A percentile compares a stretch with the other conserved stretches of the same genome.
Evolutionary conservation across 2,113 vertebrate genomes (phyloP).

Genomic region (Eudyptes chrysolophus): DNA sequence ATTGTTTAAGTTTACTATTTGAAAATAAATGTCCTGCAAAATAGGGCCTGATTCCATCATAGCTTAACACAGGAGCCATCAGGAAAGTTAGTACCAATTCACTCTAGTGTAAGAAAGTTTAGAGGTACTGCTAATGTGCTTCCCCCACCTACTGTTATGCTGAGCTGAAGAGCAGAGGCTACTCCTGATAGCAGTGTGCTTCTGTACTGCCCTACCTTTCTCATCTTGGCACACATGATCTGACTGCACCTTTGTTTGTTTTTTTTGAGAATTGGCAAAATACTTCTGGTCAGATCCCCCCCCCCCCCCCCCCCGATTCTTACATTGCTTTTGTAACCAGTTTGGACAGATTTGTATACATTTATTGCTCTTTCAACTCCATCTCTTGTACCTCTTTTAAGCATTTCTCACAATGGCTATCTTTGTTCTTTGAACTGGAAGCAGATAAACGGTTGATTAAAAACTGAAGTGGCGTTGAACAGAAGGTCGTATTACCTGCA

Average conservation of each 20-base stretch:
- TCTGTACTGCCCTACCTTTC: not conserved
- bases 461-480: not conserved
- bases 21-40: not conserved
- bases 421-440: not conserved
- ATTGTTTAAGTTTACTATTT: not conserved
- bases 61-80: not conserved
- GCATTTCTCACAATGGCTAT: not conserved
- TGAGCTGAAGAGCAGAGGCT: not conserved
- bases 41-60: not conserved
- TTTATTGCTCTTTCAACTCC: not conserved
- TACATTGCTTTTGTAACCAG: not conserved
- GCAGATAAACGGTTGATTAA: not conserved
- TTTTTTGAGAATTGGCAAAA: not conserved
- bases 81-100: not conserved
- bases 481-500: not conserved
- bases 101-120: not conserved
- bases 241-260: not conserved
- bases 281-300: not conserved
- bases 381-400: not conserved
- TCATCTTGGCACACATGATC: rapidly evolving
- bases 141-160: not conserved
- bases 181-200: not conserved
- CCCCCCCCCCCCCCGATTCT: not conserved
- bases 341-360: not conserved
- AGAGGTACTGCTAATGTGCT: not conserved